phyloP scores from a whole-genome alignment of 37 sponge, comb jelly and placozoan species.

The Beroe forskalii region DNA sequence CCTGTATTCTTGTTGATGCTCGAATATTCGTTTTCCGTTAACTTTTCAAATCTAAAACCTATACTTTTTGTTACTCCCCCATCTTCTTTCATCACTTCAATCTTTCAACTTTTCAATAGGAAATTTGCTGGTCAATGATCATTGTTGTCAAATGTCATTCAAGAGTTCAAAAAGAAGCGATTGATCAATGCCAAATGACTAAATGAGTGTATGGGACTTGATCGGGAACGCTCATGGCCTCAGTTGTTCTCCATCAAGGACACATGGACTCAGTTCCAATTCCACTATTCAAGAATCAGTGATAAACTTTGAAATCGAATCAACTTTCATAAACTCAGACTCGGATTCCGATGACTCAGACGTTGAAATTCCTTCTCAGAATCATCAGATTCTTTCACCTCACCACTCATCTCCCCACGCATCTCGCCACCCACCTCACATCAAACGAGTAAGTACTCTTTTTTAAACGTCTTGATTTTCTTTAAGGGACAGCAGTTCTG shows the following conservation, averaged over 20 bases:
- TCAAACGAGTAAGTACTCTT: background rate
- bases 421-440: background rate
- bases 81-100: too few species aligned
- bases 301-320: background rate
- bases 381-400: too few species aligned
- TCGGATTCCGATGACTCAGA: background rate
- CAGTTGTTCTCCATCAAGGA: background rate
- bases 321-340: background rate
- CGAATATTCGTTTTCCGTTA: too few species aligned
- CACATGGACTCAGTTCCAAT: background rate
- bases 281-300: background rate
- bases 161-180: too few species aligned
- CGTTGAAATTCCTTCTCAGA: background rate
- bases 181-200: too few species aligned
- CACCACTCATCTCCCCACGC: background rate
- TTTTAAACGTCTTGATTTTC: background rate
- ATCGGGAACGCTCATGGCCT: background rate
- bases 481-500: constrained; percentile 4
- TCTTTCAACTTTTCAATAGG: too few species aligned
- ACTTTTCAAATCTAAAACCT: too few species aligned
- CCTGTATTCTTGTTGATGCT: too few species aligned
- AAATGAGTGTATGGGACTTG: constrained; percentile 50
- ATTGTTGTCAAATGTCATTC: too few species aligned
- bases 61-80: too few species aligned
- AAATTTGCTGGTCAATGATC: too few species aligned